Evolutionary conservation across 2,797 vertebrate genomes (phyloP).

Genomic region (Phrynocephalus guinanensis): DNA sequence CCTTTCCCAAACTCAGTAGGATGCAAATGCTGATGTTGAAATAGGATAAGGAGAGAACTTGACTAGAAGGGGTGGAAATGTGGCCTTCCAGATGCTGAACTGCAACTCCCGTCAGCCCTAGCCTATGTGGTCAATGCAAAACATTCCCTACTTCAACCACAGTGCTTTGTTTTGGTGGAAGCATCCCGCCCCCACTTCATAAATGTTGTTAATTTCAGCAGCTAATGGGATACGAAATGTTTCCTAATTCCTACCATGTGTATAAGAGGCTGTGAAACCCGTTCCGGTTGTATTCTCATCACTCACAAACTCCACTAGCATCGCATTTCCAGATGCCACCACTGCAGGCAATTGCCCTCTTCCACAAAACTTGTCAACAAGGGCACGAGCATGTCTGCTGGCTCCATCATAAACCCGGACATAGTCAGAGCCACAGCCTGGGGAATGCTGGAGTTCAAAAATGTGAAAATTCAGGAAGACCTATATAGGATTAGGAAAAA

Average conservation of each 20-base stretch:
- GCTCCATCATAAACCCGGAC: conserved; percentile 72
- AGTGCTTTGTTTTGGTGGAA: background rate
- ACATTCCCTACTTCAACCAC: no score
- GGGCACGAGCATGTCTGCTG: conserved; percentile 66
- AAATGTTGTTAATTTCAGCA: background rate
- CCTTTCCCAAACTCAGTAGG: background rate
- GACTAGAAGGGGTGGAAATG: background rate
- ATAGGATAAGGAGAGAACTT: background rate
- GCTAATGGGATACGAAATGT: background rate
- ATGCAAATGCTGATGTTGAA: no score
- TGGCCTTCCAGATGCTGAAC: background rate
- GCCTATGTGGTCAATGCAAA: background rate
- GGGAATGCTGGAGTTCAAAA: conserved; percentile 68
- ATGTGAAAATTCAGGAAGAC: conserved; percentile 71
- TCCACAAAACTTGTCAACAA: conserved; percentile 71
- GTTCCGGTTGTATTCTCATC: conserved; percentile 52
- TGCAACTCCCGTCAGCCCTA: background rate
- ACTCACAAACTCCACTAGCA: conserved; percentile 73
- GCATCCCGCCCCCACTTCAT: background rate
- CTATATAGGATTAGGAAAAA: conserved; percentile 49
- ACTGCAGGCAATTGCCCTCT: conserved; percentile 57
- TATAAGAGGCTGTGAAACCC: conserved; percentile 73
- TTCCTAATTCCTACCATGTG: conserved; percentile 65
- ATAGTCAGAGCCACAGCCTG: conserved; percentile 71
- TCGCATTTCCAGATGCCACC: conserved; percentile 57